These are phyloP conservation scores for Aptenodytes forsteri DNA, from an alignment of 2,113 vertebrate genomes.

Conservation along the genomic window DNA sequence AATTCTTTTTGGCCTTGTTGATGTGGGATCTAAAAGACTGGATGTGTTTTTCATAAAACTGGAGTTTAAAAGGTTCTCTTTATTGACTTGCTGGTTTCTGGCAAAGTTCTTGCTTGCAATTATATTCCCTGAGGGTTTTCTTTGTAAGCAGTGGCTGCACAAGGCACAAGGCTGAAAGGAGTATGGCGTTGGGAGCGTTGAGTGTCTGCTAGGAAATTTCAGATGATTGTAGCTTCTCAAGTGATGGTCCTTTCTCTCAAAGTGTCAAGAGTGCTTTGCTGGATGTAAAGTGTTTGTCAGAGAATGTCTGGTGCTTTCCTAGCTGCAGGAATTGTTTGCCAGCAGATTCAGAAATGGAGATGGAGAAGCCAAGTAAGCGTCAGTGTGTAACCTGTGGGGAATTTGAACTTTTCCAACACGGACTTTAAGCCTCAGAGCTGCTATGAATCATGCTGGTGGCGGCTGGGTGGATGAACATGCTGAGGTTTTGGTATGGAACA, in stretches of 20 bases:
- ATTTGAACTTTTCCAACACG: not conserved
- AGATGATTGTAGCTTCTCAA: not conserved
- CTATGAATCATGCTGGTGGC: not conserved
- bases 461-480: fast-evolving
- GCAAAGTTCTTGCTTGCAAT: not conserved
- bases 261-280: not conserved
- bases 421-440: not conserved
- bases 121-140: not conserved
- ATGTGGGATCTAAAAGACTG: not conserved
- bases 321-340: not conserved
- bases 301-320: not conserved
- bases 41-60: not conserved
- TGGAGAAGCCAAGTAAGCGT: not conserved
- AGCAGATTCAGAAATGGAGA: not conserved
- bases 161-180: not conserved
- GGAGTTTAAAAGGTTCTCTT: not conserved
- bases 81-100: not conserved
- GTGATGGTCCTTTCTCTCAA: not conserved
- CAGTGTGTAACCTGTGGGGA: not conserved
- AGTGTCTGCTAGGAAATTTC: not conserved
- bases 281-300: not conserved
- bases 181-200: fast-evolving
- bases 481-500: not conserved
- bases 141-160: not conserved
- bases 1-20: not conserved